Conservation (phyloP, 2,797 vertebrate genomes). For the Steatocranus sp. region DNA sequence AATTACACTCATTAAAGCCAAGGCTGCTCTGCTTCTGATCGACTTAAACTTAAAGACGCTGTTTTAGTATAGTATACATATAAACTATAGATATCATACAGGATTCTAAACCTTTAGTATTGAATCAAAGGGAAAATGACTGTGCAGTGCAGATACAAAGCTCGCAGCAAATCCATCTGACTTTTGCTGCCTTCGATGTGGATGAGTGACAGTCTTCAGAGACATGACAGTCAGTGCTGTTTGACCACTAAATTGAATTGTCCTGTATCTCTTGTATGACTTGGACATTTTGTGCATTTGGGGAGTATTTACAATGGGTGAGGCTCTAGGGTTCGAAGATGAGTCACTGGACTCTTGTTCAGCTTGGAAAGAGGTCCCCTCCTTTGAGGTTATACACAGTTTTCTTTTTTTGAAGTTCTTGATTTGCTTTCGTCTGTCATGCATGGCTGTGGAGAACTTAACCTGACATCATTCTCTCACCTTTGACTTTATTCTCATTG, state of each 20-base stretch:
- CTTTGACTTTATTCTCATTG: neutral
- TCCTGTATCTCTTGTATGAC: neutral
- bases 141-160: neutral
- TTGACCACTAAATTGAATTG: neutral
- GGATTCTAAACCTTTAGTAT: neutral
- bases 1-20: conserved; percentile 43
- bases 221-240: neutral
- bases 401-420: neutral
- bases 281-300: neutral
- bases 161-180: neutral
- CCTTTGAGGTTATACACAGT: neutral
- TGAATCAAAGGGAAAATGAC: neutral
- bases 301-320: neutral
- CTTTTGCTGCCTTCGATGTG: neutral
- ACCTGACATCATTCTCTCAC: neutral
- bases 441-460: neutral
- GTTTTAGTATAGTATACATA: neutral
- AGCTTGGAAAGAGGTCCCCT: neutral
- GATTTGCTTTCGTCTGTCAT: neutral
- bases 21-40: neutral
- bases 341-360: neutral
- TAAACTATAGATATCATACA: neutral
- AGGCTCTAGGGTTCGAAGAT: neutral
- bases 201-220: neutral
- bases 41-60: neutral